Conservation (phyloP, 2,888 invertebrate genomes). For the Epinotia ramella region DNA sequence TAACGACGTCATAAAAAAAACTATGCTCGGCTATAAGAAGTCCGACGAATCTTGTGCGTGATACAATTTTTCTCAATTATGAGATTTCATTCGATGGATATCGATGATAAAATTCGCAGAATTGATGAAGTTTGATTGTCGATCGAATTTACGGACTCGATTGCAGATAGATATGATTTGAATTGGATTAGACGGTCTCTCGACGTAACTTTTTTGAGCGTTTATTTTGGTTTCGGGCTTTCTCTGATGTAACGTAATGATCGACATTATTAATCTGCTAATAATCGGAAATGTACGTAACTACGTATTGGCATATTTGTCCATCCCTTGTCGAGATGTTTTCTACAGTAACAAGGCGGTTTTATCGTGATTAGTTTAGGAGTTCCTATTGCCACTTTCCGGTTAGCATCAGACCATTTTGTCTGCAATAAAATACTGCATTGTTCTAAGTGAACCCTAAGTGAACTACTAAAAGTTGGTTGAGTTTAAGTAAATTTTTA, state of each 20-base stretch:
- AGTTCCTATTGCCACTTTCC: too few relatives aligned
- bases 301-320: too few relatives aligned
- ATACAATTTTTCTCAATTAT: constrained; percentile 38
- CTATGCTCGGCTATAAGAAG: constrained; percentile 28
- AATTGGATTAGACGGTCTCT: constrained; percentile 3
- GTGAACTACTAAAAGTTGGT: too few relatives aligned
- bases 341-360: too few relatives aligned
- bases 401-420: too few relatives aligned
- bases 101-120: constrained; percentile 30
- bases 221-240: background rate
- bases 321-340: too few relatives aligned
- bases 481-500: too few relatives aligned
- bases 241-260: background rate
- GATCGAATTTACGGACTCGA: constrained; percentile 15
- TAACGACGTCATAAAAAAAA: constrained; percentile 25
- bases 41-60: constrained; percentile 37
- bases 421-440: too few relatives aligned
- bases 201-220: constrained; percentile 4
- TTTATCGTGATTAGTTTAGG: too few relatives aligned
- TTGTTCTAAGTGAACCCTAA: too few relatives aligned
- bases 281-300: too few relatives aligned
- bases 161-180: constrained; percentile 22
- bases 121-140: constrained; percentile 25
- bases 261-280: too few relatives aligned
- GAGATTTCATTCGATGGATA: constrained; percentile 33